These are phyloP conservation scores for Schizopygopsis pylzovi DNA, from an alignment of 2,797 vertebrate genomes.

Conservation along the genomic window DNA sequence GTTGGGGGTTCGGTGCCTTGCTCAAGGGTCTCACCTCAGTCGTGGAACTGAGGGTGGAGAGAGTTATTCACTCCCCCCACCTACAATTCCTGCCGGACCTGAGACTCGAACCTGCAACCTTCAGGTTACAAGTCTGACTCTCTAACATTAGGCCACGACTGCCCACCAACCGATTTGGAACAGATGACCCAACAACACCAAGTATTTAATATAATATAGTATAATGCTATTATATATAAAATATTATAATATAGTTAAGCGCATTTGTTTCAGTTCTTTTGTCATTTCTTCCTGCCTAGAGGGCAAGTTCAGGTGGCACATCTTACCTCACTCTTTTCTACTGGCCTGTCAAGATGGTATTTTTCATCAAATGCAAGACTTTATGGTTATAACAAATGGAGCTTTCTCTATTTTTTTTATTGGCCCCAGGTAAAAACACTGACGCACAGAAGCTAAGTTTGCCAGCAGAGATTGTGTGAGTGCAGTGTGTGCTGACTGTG, in stretches of 20 bases:
- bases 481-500: slow-evolving; percentile 31
- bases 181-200: background rate
- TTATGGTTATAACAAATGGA: background rate
- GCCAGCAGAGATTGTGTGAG: background rate
- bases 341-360: background rate
- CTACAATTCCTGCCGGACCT: too few relatives aligned
- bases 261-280: background rate
- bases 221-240: background rate
- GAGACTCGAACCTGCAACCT: too few relatives aligned
- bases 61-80: too few relatives aligned
- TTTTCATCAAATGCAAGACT: background rate
- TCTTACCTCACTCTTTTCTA: background rate
- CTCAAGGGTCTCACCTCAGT: too few relatives aligned
- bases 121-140: too few relatives aligned
- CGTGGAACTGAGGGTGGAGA: too few relatives aligned
- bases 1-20: too few relatives aligned
- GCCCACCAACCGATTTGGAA: background rate
- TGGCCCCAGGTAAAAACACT: slow-evolving; percentile 5
- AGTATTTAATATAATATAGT: background rate
- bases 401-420: background rate
- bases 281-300: background rate
- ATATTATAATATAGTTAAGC: too few relatives aligned
- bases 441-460: background rate
- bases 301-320: background rate
- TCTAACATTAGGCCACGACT: too few relatives aligned